A percentile compares a stretch with the other conserved stretches of the same genome.
phyloP scores from a whole-genome alignment of 2,113 vertebrate species.

The Physeter macrocephalus region DNA sequence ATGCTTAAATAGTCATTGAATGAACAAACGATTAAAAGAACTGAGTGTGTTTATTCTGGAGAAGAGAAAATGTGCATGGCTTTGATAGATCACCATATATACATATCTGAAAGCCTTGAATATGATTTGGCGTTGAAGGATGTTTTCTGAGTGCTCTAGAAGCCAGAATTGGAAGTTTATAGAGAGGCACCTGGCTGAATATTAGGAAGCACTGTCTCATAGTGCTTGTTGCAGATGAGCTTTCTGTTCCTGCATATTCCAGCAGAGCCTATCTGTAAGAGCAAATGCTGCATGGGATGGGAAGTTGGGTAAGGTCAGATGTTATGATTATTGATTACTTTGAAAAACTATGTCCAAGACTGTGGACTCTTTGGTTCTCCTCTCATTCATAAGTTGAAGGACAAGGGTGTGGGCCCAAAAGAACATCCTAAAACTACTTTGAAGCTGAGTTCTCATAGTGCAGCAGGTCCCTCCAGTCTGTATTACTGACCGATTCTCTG shows the following conservation, averaged over 20 bases:
- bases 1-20: slow-evolving; percentile 21
- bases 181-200: background rate
- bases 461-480: background rate
- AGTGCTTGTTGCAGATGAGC: background rate
- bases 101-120: background rate
- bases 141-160: background rate
- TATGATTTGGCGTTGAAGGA: background rate
- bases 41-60: background rate
- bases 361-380: background rate
- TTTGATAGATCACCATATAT: background rate
- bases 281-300: background rate
- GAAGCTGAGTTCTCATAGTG: background rate
- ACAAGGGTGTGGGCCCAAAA: background rate
- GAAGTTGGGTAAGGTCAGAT: background rate
- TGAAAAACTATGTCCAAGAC: background rate
- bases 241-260: background rate
- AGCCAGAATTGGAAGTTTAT: background rate
- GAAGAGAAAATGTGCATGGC: background rate
- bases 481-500: background rate
- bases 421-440: background rate
- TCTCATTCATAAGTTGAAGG: background rate
- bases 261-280: background rate
- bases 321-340: slow-evolving; percentile 7
- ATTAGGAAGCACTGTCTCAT: background rate
- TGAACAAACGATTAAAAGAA: background rate